A percentile compares a stretch with the other conserved stretches of the same genome.
These are phyloP conservation scores for Helicorthomorpha holstii DNA, from an alignment of 1,140 invertebrate species.

Conservation along the genomic window DNA sequence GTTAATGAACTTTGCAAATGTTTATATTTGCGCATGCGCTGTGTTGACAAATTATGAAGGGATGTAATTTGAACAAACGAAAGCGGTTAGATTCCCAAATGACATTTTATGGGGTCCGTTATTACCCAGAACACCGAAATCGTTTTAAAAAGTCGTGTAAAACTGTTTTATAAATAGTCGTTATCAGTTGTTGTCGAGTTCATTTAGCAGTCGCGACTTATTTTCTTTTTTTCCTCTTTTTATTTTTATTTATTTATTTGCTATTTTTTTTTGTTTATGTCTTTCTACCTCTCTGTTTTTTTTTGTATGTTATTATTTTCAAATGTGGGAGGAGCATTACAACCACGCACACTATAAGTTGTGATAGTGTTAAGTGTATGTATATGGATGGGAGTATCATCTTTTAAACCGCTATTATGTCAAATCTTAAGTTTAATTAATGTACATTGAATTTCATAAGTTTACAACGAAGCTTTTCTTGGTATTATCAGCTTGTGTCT, in stretches of 20 bases:
- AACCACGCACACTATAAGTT: too few relatives aligned
- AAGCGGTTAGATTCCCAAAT: background rate
- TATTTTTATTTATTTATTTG: background rate
- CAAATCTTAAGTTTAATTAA: background rate
- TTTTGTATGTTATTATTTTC: too few relatives aligned
- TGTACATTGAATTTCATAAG: background rate
- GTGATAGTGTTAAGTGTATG: too few relatives aligned
- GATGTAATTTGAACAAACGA: too few relatives aligned
- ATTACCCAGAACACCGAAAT: background rate
- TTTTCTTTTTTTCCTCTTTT: background rate
- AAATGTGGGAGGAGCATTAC: too few relatives aligned
- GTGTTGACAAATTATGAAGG: too few relatives aligned
- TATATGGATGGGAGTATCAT: background rate
- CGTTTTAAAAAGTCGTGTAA: background rate
- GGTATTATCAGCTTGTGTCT: too few relatives aligned
- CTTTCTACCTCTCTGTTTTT: too few relatives aligned
- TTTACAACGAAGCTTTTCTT: too few relatives aligned
- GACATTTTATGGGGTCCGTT: background rate
- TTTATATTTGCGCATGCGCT: too few relatives aligned
- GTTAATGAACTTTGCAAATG: too few relatives aligned
- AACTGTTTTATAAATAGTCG: background rate
- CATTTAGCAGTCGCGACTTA: background rate
- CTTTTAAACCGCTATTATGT: background rate
- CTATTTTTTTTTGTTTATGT: too few relatives aligned
- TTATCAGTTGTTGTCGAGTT: background rate